Evolutionary conservation across 2,888 invertebrate genomes (phyloP), one percentile per base, ranked within the genome.

Genomic region (Molorchus minor): DNA sequence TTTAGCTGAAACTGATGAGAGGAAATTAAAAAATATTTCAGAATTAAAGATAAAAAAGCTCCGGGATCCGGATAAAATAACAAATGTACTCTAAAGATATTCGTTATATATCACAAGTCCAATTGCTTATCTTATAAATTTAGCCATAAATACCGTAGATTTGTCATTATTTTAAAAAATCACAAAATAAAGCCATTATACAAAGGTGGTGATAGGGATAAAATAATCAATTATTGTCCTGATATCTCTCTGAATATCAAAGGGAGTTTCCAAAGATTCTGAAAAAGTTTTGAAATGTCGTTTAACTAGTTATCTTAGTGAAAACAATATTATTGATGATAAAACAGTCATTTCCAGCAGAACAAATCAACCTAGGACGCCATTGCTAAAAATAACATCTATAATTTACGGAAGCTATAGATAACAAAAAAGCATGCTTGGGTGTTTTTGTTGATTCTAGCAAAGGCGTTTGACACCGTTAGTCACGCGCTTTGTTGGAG

Each of bases 21-120:
- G 7, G 3, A 25, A 49, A 49, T 2, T 36, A 1, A 49, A 20
- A 21, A 21, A 36, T n/a, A 49, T 49, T n/a, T 36, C 15, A n/a
- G 7, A 36, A 19, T 38, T 36, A 36, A 49, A 36, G 38, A 49
- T 36, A n/a, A 49, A 36, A 49, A 49, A 49, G n/a, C 5, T 38
- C 1, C 36, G 21, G 17, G 47, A 25, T 21, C 17, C n/a, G 5
- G 49, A 49, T 16, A 38, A 38, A 40, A 40, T 52, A 16, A 52
- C 25, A 25, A 29, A 25, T 38, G 52, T 15, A 41, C 13, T 25
- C 17, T 41, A n/a, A 52, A 52, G 41, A 3, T 16, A 7, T 29
- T 12, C 4, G 15, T 16, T 5, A 21, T 13, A 45, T 8, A 13
- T 45, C 13, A 30, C 8, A 4, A 4, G 16, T 5, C 47, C 35